Evolutionary conservation across 1,140 invertebrate species (phyloP), one percentile per base, ranked within the genome.

Genomic region (Drosophila malerkotliana): DNA sequence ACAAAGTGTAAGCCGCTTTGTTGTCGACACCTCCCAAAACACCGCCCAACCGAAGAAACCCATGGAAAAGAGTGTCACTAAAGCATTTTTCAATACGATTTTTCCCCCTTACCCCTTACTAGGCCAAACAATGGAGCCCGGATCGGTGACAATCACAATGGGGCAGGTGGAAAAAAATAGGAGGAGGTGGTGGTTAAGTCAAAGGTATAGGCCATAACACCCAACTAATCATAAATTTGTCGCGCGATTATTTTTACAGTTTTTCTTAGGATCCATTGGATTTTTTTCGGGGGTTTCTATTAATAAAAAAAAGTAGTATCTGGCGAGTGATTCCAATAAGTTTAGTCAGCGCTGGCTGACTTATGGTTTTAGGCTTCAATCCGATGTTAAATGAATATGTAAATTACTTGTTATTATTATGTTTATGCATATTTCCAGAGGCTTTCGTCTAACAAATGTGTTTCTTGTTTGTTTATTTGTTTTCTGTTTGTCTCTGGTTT

Each of bases 1-100:
- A 88, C 83, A 88, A 89, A 89, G 72, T 89, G 80, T 89, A 88
- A 88, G 83, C 84, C 79, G 83, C 83, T 89, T 85, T 66, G 63
- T 37, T 61, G 58, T 64, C 51, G 28, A 68, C 71, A 78, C 56
- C 72, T 57, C 26, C 73, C 64, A 49, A 44, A 52, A 61, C 45
- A 58, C 49, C 41, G 21, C 52, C 48, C 26, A 47, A 44, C 41
- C 41, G 44, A 10, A 39, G 34, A 51, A 32, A 9, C 21, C 2
- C 21, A 14, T 60, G 58, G 64, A 26, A 64, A 66, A 28, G 47
- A 67, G 32, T 77, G 77, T 84, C 76, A 75, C 81, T 67, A 84
- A 83, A 57, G 58, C 59, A 84, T 85, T 84, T 72, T 72, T 54
- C 52, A 60, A 78, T 82, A 68, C 49, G 77, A 67, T 77, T 74